These are phyloP conservation scores for Sarcophaga caerulescens DNA, from an alignment of 2,888 invertebrate genomes.

Conservation along the genomic window DNA sequence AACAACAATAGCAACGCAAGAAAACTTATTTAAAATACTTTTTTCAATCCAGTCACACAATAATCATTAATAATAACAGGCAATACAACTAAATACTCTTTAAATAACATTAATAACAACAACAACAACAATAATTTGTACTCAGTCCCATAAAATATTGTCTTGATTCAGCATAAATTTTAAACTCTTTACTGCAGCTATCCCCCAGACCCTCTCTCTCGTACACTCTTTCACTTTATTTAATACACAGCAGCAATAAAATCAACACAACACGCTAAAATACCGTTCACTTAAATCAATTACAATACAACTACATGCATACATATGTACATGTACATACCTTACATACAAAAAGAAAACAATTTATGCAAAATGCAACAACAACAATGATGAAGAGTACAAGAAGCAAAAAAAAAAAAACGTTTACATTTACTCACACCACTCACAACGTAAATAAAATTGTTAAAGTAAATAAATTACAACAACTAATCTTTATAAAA, in stretches of 20 bases:
- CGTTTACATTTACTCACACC: constrained; percentile 25
- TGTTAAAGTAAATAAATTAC: constrained; percentile 55
- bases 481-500: constrained; percentile 52
- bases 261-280: constrained; percentile 54
- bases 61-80: not conserved
- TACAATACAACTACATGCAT: constrained; percentile 12
- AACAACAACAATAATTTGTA: not conserved
- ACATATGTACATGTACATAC: not conserved
- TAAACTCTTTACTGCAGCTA: constrained; percentile 42
- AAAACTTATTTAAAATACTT: not conserved
- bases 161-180: constrained; percentile 62
- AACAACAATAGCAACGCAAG: too few relatives aligned
- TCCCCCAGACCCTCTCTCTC: not conserved
- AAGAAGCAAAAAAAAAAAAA: constrained; percentile 11
- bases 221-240: constrained; percentile 15
- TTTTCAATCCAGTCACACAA: not conserved
- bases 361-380: constrained; percentile 58
- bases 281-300: constrained; percentile 66
- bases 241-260: not conserved
- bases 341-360: constrained; percentile 15
- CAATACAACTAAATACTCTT: not conserved
- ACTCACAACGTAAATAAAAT: constrained; percentile 19
- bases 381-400: constrained; percentile 4
- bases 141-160: constrained; percentile 7
- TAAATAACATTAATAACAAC: not conserved